Evolutionary conservation across 2,888 invertebrate genomes (phyloP).

Genomic region (Macroteleia sp.): DNA sequence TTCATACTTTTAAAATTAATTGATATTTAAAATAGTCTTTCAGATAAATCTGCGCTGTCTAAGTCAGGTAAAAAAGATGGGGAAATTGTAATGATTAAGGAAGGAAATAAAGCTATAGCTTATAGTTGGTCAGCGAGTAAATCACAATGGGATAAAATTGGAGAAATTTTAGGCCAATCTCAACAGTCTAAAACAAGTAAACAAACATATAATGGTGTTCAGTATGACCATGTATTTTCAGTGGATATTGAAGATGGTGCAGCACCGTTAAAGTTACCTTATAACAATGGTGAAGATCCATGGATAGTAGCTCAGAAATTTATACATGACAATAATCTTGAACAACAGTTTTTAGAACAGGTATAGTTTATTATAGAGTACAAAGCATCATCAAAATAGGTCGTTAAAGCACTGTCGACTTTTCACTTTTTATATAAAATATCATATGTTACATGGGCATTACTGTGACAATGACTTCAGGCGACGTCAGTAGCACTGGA

Average conservation of each 20-base stretch:
- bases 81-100: conserved; percentile 92
- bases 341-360: conserved; percentile 94
- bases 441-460: no score
- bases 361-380: conserved; percentile 66
- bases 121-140: conserved; percentile 90
- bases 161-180: conserved; percentile 93
- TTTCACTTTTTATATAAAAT: no score
- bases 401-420: no score
- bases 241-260: conserved; percentile 97
- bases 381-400: no score
- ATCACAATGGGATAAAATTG: conserved; percentile 92
- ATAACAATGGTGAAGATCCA: conserved; percentile 95
- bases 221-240: conserved; percentile 97
- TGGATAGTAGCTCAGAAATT: conserved; percentile 96
- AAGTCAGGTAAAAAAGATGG: conserved; percentile 92
- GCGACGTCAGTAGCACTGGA: no score
- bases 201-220: conserved; percentile 92
- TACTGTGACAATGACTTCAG: no score
- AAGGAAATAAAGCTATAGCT: conserved; percentile 90
- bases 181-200: conserved; percentile 89
- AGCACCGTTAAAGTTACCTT: conserved; percentile 95
- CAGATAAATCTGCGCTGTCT: no score
- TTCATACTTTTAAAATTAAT: no score
- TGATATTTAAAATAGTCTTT: no score
- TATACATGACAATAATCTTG: conserved; percentile 92